Base-by-base conservation (phyloP, 2,113 vertebrate genomes). In the Crypturellus undulatus region DNA sequence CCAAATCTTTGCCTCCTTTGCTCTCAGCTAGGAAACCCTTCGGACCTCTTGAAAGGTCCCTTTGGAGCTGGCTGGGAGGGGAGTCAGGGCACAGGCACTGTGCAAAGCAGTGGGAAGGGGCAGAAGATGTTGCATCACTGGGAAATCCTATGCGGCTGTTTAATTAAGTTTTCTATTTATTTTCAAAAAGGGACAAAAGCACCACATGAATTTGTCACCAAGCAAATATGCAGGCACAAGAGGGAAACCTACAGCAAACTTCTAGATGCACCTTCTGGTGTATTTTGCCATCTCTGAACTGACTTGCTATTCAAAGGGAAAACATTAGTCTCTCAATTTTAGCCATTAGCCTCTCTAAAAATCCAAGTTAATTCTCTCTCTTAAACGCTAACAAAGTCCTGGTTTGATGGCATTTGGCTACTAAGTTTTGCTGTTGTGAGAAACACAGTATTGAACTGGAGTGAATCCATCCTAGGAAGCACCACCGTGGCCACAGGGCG, bases 261-360 rank as follows among this genome's bases (percentile, higher is more conserved):
- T 28, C 72, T 0, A 40, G 56, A 69, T 8, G 0, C 0, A 2
- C 64, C 52, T 70, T 67, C 56, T 3, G 10, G 12, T 15, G 1
- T 21, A 40, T 86, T 63, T 56, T 60, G 15, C 15, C n/a, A 34
- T 52, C 56, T 77, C 63, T 52, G 18, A 81, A 84, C 9, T 34
- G 43, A 71, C 15, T 77, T 69, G 24, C 65, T 59, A 10, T 26
- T 62, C 73, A 65, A 16, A 68, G 87, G 42, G 45, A 42, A 64
- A 38, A 60, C 20, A 62, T 70, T 21, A 16, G 32, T 62, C 32
- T 78, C 49, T 42, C 36, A 49, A 34, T 90, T 77, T 43, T 21
- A 64, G 52, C 42, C 42, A 63, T 63, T 40, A 58, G 17, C 51
- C 24, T 83, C 69, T 59, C 76, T 30, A 26, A 77, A 68, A 80